Conservation (phyloP, 2,113 vertebrate genomes). For the Chloroceryle aenea region DNA sequence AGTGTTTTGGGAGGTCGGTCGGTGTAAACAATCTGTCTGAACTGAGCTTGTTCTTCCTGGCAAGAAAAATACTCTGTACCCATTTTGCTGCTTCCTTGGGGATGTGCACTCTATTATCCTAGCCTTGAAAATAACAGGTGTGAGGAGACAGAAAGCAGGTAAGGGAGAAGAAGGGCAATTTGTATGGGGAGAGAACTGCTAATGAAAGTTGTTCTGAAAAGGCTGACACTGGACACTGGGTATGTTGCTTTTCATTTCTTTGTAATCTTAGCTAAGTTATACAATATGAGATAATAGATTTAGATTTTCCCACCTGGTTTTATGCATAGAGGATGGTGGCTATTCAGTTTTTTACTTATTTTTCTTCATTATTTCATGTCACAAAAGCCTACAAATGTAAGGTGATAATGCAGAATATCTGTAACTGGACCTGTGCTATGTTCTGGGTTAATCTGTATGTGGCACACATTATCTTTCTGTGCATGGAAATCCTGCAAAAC, state of each 20-base stretch:
- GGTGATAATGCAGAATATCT: background rate
- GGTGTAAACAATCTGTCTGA: constrained; percentile 15
- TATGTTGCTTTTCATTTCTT: constrained; percentile 42
- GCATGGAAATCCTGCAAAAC: background rate
- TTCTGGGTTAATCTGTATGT: background rate
- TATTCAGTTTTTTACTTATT: constrained; percentile 49
- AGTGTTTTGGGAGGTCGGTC: constrained; percentile 2
- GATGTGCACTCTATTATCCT: constrained; percentile 6
- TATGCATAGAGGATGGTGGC: constrained; percentile 11
- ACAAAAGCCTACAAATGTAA: constrained; percentile 33
- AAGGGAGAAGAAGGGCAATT: constrained; percentile 21
- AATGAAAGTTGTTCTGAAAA: constrained; percentile 48
- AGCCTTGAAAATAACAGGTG: constrained; percentile 30
- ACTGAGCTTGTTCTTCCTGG: constrained; percentile 13
- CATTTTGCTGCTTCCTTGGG: constrained; percentile 11
- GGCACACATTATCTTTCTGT: background rate
- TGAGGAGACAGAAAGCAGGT: background rate
- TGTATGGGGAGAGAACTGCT: background rate
- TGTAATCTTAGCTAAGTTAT: constrained; percentile 32
- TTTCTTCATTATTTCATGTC: constrained; percentile 41
- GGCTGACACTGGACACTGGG: constrained; percentile 1
- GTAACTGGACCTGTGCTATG: constrained; percentile 20
- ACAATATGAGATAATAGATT: constrained; percentile 56
- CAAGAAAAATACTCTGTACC: background rate
- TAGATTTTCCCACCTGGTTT: constrained; percentile 58